Evolutionary conservation across 2,797 vertebrate species (phyloP).

Genomic region (Melanogrammus aeglefinus): DNA sequence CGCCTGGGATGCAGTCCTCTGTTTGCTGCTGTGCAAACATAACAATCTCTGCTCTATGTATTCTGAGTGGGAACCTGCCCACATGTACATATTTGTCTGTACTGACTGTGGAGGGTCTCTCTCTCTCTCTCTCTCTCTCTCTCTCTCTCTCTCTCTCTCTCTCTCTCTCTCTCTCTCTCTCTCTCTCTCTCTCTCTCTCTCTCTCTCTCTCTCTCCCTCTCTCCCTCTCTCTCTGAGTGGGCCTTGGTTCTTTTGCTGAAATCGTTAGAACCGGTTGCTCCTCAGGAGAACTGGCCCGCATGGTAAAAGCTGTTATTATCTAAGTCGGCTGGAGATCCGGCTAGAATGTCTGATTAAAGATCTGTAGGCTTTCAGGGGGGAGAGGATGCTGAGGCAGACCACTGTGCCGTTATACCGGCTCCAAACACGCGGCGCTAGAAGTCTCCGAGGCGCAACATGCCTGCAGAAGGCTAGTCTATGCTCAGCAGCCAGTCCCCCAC

Average conservation of each 20-base stretch:
- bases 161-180: too few relatives aligned
- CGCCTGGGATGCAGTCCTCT: constrained; percentile 33
- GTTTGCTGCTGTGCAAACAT: constrained; percentile 60
- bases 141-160: too few relatives aligned
- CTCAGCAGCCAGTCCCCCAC: too few relatives aligned
- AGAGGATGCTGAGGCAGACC: constrained; percentile 16
- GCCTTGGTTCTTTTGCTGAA: not conserved
- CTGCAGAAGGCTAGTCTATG: not conserved
- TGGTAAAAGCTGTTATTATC: constrained; percentile 12
- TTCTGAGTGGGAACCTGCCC: constrained; percentile 35
- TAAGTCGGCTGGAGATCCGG: constrained; percentile 12
- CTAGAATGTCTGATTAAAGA: constrained; percentile 40
- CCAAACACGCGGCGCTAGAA: not conserved
- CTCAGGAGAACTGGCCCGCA: not conserved
- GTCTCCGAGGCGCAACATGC: not conserved
- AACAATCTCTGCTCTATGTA: constrained; percentile 56
- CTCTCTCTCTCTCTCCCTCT: not conserved
- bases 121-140: too few relatives aligned
- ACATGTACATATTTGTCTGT: too few relatives aligned
- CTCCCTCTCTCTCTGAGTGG: not conserved
- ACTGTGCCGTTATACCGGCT: constrained; percentile 41
- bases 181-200: too few relatives aligned
- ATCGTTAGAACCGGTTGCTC: not conserved
- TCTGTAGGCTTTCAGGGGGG: constrained; percentile 20
- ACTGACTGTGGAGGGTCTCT: not conserved